Evolutionary conservation across 2,113 vertebrate genomes (phyloP).

Genomic region (Xerus inauris): DNA sequence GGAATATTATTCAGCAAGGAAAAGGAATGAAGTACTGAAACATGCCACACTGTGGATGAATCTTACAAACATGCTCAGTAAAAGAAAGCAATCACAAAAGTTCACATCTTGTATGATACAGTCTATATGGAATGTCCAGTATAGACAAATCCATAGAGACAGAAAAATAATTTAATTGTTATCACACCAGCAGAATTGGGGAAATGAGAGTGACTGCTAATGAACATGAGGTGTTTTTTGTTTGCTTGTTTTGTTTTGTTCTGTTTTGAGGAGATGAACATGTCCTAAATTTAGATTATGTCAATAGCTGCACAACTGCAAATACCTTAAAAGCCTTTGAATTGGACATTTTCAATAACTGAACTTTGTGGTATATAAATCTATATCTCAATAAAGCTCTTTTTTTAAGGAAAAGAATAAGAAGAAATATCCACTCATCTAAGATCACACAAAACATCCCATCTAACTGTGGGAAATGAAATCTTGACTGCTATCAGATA

Average conservation of each 20-base stretch:
- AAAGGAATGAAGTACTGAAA: background rate
- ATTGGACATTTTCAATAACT: background rate
- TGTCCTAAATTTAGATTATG: constrained; percentile 4
- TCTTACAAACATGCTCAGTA: background rate
- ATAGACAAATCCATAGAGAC: background rate
- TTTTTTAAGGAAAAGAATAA: background rate
- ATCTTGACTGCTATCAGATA: background rate
- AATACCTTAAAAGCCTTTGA: background rate
- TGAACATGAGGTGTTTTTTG: background rate
- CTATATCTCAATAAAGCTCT: background rate
- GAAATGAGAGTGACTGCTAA: background rate
- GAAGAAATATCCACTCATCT: background rate
- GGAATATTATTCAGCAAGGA: background rate
- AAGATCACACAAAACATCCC: background rate
- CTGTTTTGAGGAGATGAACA: background rate
- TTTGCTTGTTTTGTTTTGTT: background rate
- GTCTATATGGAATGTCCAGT: background rate
- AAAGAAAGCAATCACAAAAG: background rate
- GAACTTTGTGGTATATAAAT: background rate
- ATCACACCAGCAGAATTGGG: background rate
- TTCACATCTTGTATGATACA: background rate
- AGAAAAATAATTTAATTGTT: background rate
- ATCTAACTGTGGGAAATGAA: constrained; percentile 16
- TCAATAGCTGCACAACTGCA: background rate
- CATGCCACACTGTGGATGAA: background rate